Percentiles rank a stretch among this genome's conserved stretches.
phyloP scores from a whole-genome alignment of 2,797 vertebrate species.

The Huso huso region DNA sequence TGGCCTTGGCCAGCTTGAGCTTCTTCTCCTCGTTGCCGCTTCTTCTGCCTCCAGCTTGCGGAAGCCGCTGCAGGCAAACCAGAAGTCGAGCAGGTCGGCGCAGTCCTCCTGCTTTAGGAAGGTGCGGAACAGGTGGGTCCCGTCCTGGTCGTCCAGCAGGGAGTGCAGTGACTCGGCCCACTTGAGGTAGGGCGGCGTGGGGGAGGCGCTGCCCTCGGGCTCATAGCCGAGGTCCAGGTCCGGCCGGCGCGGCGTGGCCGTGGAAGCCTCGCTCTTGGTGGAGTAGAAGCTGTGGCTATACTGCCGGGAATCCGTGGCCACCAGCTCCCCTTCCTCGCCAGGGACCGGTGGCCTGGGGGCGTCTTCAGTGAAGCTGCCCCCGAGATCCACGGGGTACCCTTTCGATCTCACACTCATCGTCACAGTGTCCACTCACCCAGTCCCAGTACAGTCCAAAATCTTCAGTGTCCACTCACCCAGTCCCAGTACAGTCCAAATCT shows the following conservation, averaged over 20 bases:
- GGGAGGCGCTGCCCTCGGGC: slow-evolving; percentile 92
- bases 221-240: slow-evolving; percentile 96
- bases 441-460: too few species aligned
- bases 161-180: slow-evolving; percentile 96
- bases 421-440: slow-evolving; percentile 24
- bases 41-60: slow-evolving; percentile 77
- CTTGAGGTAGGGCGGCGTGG: slow-evolving; percentile 91
- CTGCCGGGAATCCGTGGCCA: slow-evolving; percentile 69
- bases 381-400: slow-evolving; percentile 77
- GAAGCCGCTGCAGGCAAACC: slow-evolving; percentile 97
- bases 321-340: slow-evolving; percentile 89
- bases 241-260: slow-evolving; percentile 81
- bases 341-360: slow-evolving; percentile 93
- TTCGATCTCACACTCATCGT: slow-evolving; percentile 85
- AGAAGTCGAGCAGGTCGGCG: slow-evolving; percentile 91
- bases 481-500: too few species aligned
- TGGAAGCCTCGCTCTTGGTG: slow-evolving; percentile 74
- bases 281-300: slow-evolving; percentile 62
- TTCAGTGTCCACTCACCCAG: too few species aligned
- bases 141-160: slow-evolving; percentile 91
- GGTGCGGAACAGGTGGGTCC: slow-evolving; percentile 85
- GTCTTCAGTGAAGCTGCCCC: slow-evolving; percentile 92
- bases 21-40: slow-evolving; percentile 83
- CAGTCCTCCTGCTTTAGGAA: slow-evolving; percentile 91
- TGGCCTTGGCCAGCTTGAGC: slow-evolving; percentile 88